Evolutionary conservation across 2,888 invertebrate species (phyloP), one percentile per base, ranked within the genome.

Genomic region (Drosophila tripunctata): DNA sequence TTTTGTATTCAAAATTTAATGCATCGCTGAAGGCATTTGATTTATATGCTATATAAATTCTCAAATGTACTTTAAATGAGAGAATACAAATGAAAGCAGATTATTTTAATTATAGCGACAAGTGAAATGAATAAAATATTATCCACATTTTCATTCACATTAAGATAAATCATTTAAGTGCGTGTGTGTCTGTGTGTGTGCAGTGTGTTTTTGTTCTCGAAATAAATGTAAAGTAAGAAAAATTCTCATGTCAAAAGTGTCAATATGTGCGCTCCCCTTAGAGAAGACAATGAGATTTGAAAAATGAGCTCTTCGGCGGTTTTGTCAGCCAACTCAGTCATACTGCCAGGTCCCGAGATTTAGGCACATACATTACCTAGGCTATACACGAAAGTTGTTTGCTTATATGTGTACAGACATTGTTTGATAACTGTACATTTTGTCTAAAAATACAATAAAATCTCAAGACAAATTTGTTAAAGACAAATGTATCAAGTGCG

Each of bases 181-280:
- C 35, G 35, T 36, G 3, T 43, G 19, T 45, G 17, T 45, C 17
- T 38, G 15, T 44, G 19, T 51, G 33, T 47, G 10, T 43, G 31
- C 30, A 19, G n/a, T n/a, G n/a, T 41, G 33, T 61, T 44, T 35
- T 27, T 51, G 45, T n/a, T n/a, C n/a, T n/a, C n/a, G n/a, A n/a
- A n/a, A n/a, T n/a, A n/a, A 40, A 51, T 40, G 35, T 50, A 57
- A 51, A 41, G 47, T 38, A 51, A 52, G 54, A 74, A 54, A 58
- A 45, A 68, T 67, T 61, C 30, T 31, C 19, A 41, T 72, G 87
- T 87, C 88, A 83, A 84, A 88, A 66, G 57, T 88, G 82, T 83
- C 82, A 83, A 83, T 88, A 87, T 47, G 38, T 40, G 57, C 57
- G 56, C 17, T 14, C 4, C 48, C 33, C 22, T 33, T 31, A 47